A percentile compares a stretch with the other conserved stretches of the same genome.
These are phyloP conservation scores for Andrena praecox DNA, from an alignment of 2,888 invertebrate species.

Conservation along the genomic window DNA sequence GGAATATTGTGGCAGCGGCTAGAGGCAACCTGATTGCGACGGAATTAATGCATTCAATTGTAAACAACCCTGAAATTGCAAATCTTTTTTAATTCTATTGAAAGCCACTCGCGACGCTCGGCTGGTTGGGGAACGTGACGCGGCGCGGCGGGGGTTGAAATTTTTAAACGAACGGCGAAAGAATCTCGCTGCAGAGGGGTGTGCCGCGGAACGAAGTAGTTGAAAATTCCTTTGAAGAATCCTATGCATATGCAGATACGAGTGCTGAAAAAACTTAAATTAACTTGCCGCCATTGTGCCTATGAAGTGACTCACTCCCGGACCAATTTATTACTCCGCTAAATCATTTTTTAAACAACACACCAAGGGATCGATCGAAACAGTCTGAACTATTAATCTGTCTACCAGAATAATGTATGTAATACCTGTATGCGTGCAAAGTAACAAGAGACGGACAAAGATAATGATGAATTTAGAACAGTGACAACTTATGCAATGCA, in stretches of 20 bases:
- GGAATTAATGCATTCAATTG: conserved; percentile 46
- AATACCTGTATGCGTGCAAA: too few relatives aligned
- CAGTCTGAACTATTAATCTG: too few relatives aligned
- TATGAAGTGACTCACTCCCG: background rate
- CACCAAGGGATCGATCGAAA: too few relatives aligned
- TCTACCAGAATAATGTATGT: too few relatives aligned
- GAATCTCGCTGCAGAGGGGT: background rate
- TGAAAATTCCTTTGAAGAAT: conserved; percentile 14
- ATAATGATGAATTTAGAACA: background rate
- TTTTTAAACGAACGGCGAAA: conserved; percentile 4
- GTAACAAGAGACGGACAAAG: too few relatives aligned
- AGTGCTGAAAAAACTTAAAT: conserved; percentile 6
- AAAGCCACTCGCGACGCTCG: conserved; percentile 10
- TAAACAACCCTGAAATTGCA: conserved; percentile 25
- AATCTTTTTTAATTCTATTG: conserved; percentile 40
- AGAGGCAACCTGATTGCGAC: conserved; percentile 8
- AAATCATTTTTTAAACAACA: background rate
- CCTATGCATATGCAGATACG: conserved; percentile 1
- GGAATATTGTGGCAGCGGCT: conserved; percentile 11
- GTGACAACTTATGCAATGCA: background rate
- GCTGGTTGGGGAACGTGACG: background rate
- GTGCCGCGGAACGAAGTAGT: background rate
- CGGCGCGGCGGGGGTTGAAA: background rate
- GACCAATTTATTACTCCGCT: background rate
- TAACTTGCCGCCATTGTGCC: background rate